Evolutionary conservation across 2,113 vertebrate species (phyloP), one percentile per base, ranked within the genome.

Genomic region (Lepus europaeus): DNA sequence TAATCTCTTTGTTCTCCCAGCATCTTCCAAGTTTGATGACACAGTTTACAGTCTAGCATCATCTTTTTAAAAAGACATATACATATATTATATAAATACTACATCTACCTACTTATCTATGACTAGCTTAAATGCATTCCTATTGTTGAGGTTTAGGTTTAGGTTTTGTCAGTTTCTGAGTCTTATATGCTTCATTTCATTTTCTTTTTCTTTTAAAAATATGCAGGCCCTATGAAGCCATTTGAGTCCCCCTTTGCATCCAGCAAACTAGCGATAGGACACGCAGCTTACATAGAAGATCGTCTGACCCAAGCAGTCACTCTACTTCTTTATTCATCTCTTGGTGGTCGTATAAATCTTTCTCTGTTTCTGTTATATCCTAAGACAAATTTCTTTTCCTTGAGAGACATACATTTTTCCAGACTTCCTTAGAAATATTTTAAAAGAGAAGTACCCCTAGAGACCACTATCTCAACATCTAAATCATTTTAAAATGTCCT

Each of bases 391-490:
- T 74, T 76, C 66, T 76, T 95, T 95, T 64, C 29, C 23, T 95
- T 96, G 61, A 93, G 68, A 92, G n/a, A 49, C 9, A 68, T 81
- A 85, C n/a, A 31, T 74, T 79, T 94, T 91, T 66, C 66, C 70
- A 94, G 39, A 80, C 64, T 92, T 93, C 17, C 19, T 95, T 82
- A 92, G 63, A 94, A 94, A 96, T 88, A 92, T 92, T 93, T 96
- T 81, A 66, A 90, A 87, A 89, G 27, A n/a, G 14, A 94, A 83
- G 13, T 87, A 84, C 5, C 8, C n/a, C 53, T 6, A 79, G 61
- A 72, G 63, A 72, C 51, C 27, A 93, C 29, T 66, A 64, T 86
- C 33, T 90, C 45, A 90, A 63, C 45, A 6, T 93, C 70, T 88
- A 77, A 83, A 84, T 90, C 72, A 85, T 72, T 56, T 87, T 76